Base-by-base conservation (phyloP, 2,113 vertebrate genomes). In the Calidris pygmaea region DNA sequence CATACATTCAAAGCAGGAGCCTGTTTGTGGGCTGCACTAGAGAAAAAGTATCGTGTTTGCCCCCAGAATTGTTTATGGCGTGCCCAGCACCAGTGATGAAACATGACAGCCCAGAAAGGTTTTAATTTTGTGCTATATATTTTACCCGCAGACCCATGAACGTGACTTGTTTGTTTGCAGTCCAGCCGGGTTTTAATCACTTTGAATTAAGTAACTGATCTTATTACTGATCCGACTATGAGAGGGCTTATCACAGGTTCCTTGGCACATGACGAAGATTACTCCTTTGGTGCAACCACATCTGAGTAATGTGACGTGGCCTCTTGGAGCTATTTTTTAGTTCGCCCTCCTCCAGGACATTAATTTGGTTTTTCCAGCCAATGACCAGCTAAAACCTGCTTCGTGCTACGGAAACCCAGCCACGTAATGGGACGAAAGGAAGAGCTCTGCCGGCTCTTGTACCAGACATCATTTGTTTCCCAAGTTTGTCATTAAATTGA, bases 171-270 rank as follows among this genome's bases (percentile, higher is more conserved):
- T 95, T 94, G 78, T 70, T 93, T 84, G 75, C 65, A 65, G 56
- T 23, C 59, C 68, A 60, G 82, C 88, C 92, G 90, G 85, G 32
- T 63, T 96, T 96, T 95, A 96, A 96, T 95, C 86, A 75, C 72
- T 92, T 85, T 82, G 92, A 92, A 93, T 96, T 96, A 96, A 96
- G 96, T 90, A 96, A 84, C 83, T 87, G 96, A 96, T 97, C 96
- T 93, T 78, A 93, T 72, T 95, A 82, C 60, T 90, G 41, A 94
- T 85, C 92, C 3, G 27, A 45, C 90, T 96, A 81, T 95, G 90
- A 94, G 96, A 96, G 48, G 94, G 88, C 65, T 96, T 96, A 95
- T 96, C 92, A 77, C 90, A 93, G 90, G 80, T 89, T 92, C 86
- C 83, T 78, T 90, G 94, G 95, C 94, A 93, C 70, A 85, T 82